These are phyloP conservation scores for Eurystomus gularis DNA, from an alignment of 2,113 vertebrate genomes.

Conservation along the genomic window DNA sequence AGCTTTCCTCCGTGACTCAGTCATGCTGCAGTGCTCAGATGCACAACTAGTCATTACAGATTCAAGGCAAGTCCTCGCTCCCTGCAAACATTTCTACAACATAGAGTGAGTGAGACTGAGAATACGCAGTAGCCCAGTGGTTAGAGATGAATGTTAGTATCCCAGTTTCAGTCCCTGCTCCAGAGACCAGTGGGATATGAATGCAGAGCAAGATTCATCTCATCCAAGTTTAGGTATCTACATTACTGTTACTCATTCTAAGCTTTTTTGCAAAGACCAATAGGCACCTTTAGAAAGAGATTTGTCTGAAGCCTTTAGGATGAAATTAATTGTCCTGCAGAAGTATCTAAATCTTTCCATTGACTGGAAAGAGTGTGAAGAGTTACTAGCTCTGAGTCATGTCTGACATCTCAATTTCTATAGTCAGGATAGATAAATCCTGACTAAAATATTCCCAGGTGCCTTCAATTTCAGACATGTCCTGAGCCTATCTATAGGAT, in stretches of 20 bases:
- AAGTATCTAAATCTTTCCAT: background rate
- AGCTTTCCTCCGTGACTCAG: accelerated
- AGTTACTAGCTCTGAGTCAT: background rate
- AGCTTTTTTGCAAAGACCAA: background rate
- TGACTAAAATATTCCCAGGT: background rate
- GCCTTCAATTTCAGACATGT: background rate
- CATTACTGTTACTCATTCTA: background rate
- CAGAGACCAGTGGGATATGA: background rate
- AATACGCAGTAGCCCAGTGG: background rate
- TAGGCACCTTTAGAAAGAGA: background rate
- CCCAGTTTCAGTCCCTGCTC: background rate
- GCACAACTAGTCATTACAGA: background rate
- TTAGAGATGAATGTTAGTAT: background rate
- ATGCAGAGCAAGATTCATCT: background rate
- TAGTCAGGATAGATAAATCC: background rate
- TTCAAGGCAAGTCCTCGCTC: background rate
- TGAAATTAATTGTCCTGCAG: background rate
- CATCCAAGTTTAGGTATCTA: background rate
- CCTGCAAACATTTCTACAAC: background rate
- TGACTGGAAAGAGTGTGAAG: accelerated
- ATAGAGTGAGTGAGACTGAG: background rate
- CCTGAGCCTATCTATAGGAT: background rate
- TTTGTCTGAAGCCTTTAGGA: background rate
- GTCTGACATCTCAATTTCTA: background rate
- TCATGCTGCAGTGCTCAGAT: background rate